These are phyloP conservation scores for Geopemphigus sp. DNA, from an alignment of 1,140 invertebrate species.

Conservation along the genomic window DNA sequence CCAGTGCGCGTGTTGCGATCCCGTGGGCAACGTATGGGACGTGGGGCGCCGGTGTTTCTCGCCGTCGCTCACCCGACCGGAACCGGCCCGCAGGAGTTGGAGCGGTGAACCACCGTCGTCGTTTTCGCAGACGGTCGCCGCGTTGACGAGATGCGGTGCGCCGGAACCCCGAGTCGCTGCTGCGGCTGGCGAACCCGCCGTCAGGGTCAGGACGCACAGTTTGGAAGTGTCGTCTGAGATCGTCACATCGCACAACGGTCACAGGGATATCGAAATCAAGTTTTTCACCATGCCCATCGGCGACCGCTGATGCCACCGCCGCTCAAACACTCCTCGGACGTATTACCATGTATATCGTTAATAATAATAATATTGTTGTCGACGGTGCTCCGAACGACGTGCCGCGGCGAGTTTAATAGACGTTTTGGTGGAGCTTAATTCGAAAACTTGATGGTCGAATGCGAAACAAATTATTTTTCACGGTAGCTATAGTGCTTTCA, in stretches of 20 bases:
- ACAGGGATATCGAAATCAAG: slow-evolving; percentile 74
- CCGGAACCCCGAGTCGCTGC: no score
- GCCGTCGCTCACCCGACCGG: slow-evolving; percentile 57
- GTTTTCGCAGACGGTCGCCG: slow-evolving; percentile 53
- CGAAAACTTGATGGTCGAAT: no score
- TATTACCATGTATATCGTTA: no score
- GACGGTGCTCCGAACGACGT: no score
- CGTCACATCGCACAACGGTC: slow-evolving; percentile 72
- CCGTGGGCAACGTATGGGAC: slow-evolving; percentile 74
- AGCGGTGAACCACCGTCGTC: slow-evolving; percentile 53
- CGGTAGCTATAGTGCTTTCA: no score
- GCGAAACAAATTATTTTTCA: no score
- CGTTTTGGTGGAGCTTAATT: no score
- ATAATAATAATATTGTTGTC: background rate
- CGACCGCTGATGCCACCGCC: background rate
- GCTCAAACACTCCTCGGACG: background rate
- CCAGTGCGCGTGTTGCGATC: slow-evolving; percentile 77
- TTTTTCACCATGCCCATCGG: slow-evolving; percentile 61
- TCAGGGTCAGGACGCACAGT: slow-evolving; percentile 37
- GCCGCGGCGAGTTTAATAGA: no score
- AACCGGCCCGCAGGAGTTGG: slow-evolving; percentile 47
- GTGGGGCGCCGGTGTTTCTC: slow-evolving; percentile 61
- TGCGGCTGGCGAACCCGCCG: background rate
- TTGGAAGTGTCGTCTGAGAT: slow-evolving; percentile 72
- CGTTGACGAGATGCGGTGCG: slow-evolving; percentile 40